Evolutionary conservation across 2,113 vertebrate species (phyloP).

Genomic region (Thunnus maccoyii): DNA sequence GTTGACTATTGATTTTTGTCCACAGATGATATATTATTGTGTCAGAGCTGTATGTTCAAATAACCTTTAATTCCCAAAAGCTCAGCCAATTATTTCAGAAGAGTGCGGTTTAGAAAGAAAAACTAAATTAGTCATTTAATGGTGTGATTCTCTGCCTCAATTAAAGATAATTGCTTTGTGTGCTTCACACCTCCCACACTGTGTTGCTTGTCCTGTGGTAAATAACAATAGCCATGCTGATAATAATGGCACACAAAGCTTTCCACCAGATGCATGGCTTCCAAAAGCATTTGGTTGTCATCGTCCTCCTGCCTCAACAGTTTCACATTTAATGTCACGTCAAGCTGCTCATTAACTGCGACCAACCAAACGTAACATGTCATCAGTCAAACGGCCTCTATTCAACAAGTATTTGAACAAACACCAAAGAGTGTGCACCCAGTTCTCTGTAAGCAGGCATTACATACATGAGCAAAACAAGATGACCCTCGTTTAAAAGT

Average conservation of each 20-base stretch:
- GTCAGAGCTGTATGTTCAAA: slow-evolving; percentile 23
- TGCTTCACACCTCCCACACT: slow-evolving; percentile 75
- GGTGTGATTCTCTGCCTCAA: slow-evolving; percentile 68
- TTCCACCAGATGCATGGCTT: slow-evolving; percentile 29
- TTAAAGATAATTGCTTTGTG: slow-evolving; percentile 77
- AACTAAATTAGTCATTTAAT: slow-evolving; percentile 68
- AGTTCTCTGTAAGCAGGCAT: slow-evolving; percentile 6
- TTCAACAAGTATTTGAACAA: background rate
- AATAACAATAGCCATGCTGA: slow-evolving; percentile 66
- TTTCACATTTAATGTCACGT: slow-evolving; percentile 40
- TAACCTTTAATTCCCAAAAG: slow-evolving; percentile 42
- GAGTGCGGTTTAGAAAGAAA: slow-evolving; percentile 29
- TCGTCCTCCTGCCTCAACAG: slow-evolving; percentile 10
- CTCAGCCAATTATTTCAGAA: slow-evolving; percentile 53
- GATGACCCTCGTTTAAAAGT: background rate
- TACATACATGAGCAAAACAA: background rate
- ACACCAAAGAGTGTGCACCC: background rate
- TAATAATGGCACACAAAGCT: slow-evolving; percentile 55
- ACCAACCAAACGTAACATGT: slow-evolving; percentile 49
- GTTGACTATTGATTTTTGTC: slow-evolving; percentile 3
- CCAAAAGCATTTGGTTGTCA: slow-evolving; percentile 28
- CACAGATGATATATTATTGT: slow-evolving; percentile 14
- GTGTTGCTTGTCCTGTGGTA: slow-evolving; percentile 60
- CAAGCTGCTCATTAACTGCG: slow-evolving; percentile 66
- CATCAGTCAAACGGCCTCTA: slow-evolving; percentile 34